A percentile compares a stretch with the other conserved stretches of the same genome.
phyloP scores from a whole-genome alignment of 2,888 invertebrate genomes.

The Pachymerium ferrugineum region DNA sequence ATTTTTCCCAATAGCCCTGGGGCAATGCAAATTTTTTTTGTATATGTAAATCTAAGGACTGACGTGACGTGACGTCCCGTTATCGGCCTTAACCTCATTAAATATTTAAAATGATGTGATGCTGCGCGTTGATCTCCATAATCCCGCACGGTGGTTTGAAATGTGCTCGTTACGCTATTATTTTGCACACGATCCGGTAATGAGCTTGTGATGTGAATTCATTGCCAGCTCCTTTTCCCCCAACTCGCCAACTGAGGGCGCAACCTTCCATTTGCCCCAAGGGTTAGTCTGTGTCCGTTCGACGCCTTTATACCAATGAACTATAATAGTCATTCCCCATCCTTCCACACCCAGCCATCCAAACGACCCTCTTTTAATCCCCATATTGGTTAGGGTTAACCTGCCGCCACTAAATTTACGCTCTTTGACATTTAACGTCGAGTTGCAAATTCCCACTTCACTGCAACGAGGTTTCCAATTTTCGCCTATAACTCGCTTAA shows the following conservation, averaged over 20 bases:
- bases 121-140: not conserved
- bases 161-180: not conserved
- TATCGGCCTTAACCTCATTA: not conserved
- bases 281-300: too few species aligned
- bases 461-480: not conserved
- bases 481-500: not conserved
- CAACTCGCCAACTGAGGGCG: not conserved
- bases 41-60: too few species aligned
- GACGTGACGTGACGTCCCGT: not conserved
- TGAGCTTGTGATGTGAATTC: slow-evolving; percentile 23
- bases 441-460: not conserved
- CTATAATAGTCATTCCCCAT: not conserved
- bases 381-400: slow-evolving; percentile 2
- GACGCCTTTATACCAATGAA: slow-evolving; percentile 1
- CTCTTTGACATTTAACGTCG: too few species aligned
- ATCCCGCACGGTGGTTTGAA: not conserved
- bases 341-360: not conserved
- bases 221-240: not conserved
- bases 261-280: slow-evolving; percentile 1
- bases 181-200: slow-evolving; percentile 5
- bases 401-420: not conserved
- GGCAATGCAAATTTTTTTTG: too few species aligned
- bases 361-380: slow-evolving; percentile 22
- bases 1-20: too few species aligned
- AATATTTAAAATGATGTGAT: slow-evolving; percentile 9